phyloP scores from a whole-genome alignment of 2,888 invertebrate genomes.

The Diadromus collaris region DNA sequence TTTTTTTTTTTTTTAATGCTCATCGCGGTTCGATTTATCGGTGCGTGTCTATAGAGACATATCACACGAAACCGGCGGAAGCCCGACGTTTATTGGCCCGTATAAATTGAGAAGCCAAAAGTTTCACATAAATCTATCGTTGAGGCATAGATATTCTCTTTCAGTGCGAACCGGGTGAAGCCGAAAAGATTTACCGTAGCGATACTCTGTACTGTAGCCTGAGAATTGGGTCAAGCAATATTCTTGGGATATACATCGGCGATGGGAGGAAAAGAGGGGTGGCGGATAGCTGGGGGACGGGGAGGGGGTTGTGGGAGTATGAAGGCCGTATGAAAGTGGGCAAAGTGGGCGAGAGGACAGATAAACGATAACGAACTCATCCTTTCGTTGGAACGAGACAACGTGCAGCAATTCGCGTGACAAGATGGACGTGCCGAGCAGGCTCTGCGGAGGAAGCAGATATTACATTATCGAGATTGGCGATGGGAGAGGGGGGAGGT shows the following conservation, averaged over 20 bases:
- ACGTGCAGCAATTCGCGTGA: constrained; percentile 41
- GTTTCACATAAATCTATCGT: constrained; percentile 8
- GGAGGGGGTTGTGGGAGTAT: neutral
- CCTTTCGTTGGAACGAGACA: constrained; percentile 11
- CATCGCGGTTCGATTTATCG: neutral
- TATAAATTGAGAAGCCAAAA: constrained; percentile 6
- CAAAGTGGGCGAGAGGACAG: constrained; percentile 22
- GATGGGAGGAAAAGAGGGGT: neutral
- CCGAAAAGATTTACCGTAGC: neutral
- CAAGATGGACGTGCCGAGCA: constrained; percentile 36
- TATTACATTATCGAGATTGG: constrained; percentile 22
- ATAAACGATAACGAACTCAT: constrained; percentile 46
- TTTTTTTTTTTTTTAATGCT: neutral
- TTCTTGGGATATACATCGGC: constrained; percentile 12
- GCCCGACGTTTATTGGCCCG: constrained; percentile 1
- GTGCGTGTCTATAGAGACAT: neutral
- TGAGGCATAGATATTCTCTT: neutral
- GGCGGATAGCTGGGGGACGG: neutral
- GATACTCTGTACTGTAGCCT: neutral
- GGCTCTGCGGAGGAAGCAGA: constrained; percentile 7
- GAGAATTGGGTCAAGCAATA: constrained; percentile 14
- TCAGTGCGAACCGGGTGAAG: neutral
- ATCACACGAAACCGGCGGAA: neutral
- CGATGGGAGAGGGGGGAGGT: neutral
- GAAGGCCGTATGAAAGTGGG: constrained; percentile 9